phyloP scores from a whole-genome alignment of 2,113 vertebrate species.

The Philantomba maxwellii region DNA sequence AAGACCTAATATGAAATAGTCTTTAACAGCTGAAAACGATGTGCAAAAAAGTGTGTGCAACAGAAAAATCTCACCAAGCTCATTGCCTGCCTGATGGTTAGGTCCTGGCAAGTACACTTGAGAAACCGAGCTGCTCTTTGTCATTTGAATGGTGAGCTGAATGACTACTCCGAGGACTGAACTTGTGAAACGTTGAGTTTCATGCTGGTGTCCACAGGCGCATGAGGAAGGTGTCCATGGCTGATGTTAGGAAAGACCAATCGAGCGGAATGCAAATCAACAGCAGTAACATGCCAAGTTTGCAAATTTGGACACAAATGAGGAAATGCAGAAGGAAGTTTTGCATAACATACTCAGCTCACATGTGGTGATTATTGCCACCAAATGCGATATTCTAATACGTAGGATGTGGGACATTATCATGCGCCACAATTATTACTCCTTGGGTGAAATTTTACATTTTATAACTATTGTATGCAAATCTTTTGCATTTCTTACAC shows the following conservation, averaged over 20 bases:
- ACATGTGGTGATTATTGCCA: neutral
- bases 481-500: constrained; percentile 34
- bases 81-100: neutral
- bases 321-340: constrained; percentile 53
- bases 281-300: neutral
- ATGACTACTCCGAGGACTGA: neutral
- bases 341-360: constrained; percentile 47
- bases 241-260: neutral
- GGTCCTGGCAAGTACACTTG: neutral
- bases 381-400: neutral
- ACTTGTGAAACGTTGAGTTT: fast-evolving
- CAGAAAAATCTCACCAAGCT: neutral
- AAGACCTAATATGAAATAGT: neutral
- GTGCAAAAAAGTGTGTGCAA: neutral
- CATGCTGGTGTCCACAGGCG: neutral
- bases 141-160: neutral
- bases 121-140: neutral
- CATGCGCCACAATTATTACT: neutral
- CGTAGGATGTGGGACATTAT: neutral
- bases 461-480: neutral
- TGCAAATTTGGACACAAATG: constrained; percentile 58
- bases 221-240: neutral
- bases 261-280: constrained; percentile 25
- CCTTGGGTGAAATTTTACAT: constrained; percentile 25
- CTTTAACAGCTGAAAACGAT: neutral